Conservation (phyloP, 2,113 vertebrate species). For the Apodemus speciosus region DNA sequence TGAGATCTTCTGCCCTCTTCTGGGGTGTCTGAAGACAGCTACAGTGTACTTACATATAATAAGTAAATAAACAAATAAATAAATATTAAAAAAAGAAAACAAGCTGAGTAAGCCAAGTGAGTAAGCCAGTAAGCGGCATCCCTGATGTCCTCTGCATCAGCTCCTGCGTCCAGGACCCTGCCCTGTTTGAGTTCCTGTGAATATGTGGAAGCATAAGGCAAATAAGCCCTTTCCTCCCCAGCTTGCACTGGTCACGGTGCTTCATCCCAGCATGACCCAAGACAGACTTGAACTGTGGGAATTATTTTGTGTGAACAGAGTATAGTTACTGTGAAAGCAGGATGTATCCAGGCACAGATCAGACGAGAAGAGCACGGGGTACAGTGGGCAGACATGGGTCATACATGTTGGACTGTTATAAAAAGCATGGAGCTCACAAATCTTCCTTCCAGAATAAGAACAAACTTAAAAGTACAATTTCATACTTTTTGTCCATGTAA, state of each 20-base stretch:
- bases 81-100: neutral
- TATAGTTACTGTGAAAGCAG: neutral
- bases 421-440: neutral
- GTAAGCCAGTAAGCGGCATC: neutral
- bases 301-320: neutral
- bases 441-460: neutral
- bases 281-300: no score
- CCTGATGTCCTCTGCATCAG: neutral
- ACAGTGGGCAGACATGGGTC: no score
- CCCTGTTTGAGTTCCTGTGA: neutral
- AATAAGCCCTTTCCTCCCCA: neutral
- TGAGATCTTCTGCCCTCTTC: no score
- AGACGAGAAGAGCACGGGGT: neutral
- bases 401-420: neutral
- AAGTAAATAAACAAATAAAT: no score
- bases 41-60: no score
- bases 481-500: neutral
- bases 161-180: neutral
- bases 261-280: neutral
- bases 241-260: neutral
- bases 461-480: neutral
- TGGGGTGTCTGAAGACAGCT: no score
- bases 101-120: neutral
- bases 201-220: neutral
- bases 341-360: neutral